These are phyloP conservation scores for Lasiommata megera DNA, from an alignment of 2,888 invertebrate species.

Conservation along the genomic window DNA sequence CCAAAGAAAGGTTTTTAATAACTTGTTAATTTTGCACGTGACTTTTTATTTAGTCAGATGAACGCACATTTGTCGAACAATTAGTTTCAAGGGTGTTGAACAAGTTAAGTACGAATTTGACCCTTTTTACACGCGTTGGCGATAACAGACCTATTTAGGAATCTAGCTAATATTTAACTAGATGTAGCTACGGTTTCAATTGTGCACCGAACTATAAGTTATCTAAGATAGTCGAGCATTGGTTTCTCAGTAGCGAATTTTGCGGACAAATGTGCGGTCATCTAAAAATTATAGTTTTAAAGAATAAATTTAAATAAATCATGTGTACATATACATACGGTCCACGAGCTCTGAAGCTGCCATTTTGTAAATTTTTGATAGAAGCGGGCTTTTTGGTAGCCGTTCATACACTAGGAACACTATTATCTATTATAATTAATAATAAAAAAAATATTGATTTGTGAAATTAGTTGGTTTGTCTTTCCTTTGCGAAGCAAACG, in stretches of 20 bases:
- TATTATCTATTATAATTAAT: too few relatives aligned
- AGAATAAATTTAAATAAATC: conserved; percentile 10
- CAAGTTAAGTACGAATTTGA: too few relatives aligned
- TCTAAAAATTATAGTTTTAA: background rate
- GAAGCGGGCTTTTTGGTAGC: background rate
- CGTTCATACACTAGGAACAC: too few relatives aligned
- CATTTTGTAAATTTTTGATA: conserved; percentile 40
- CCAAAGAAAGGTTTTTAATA: conserved; percentile 19
- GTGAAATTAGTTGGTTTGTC: too few relatives aligned
- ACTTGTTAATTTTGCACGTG: background rate
- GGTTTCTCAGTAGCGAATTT: background rate
- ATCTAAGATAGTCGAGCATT: background rate
- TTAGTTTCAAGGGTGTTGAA: too few relatives aligned
- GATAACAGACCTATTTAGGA: too few relatives aligned
- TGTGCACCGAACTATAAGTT: too few relatives aligned
- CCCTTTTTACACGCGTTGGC: too few relatives aligned
- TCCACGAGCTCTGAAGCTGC: conserved; percentile 49
- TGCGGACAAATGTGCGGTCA: background rate
- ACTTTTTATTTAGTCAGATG: background rate
- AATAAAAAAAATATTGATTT: too few relatives aligned
- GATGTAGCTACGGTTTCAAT: too few relatives aligned
- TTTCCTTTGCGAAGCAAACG: background rate
- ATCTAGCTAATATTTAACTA: too few relatives aligned
- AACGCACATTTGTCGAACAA: background rate
- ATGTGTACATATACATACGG: conserved; percentile 30